These are phyloP conservation scores for Trinectes maculatus DNA, from an alignment of 2,113 vertebrate genomes.

Conservation along the genomic window DNA sequence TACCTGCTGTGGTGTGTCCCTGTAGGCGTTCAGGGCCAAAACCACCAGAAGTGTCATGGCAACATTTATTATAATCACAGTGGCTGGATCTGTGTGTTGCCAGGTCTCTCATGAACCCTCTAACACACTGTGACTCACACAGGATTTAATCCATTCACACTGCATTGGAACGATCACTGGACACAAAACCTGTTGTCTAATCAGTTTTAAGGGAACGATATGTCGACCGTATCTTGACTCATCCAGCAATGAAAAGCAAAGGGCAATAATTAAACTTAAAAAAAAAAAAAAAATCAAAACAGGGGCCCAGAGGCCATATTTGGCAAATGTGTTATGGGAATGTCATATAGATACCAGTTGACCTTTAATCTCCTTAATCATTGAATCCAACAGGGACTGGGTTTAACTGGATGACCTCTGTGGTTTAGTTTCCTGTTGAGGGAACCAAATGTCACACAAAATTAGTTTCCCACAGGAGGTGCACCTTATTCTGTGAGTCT, in stretches of 20 bases:
- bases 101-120: conserved; percentile 1
- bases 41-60: conserved; percentile 47
- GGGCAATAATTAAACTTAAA: conserved; percentile 35
- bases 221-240: conserved; percentile 15
- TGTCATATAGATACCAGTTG: background rate
- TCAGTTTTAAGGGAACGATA: conserved; percentile 36
- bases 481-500: conserved; percentile 32
- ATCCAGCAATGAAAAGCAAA: conserved; percentile 42
- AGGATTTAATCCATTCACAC: background rate
- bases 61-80: conserved; percentile 11
- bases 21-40: background rate
- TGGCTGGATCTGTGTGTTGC: conserved; percentile 3
- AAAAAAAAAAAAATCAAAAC: conserved; percentile 23
- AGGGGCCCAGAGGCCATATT: conserved; percentile 15
- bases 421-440: conserved; percentile 17
- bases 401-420: background rate
- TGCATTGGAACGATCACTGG: background rate
- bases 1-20: conserved; percentile 7
- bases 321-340: conserved; percentile 35
- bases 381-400: background rate
- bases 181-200: conserved; percentile 39
- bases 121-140: conserved; percentile 33
- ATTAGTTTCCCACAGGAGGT: background rate
- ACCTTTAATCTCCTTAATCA: conserved; percentile 46
- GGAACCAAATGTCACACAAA: conserved; percentile 3